Evolutionary conservation across 2,113 vertebrate genomes (phyloP).

Genomic region (Engraulis encrasicolus): DNA sequence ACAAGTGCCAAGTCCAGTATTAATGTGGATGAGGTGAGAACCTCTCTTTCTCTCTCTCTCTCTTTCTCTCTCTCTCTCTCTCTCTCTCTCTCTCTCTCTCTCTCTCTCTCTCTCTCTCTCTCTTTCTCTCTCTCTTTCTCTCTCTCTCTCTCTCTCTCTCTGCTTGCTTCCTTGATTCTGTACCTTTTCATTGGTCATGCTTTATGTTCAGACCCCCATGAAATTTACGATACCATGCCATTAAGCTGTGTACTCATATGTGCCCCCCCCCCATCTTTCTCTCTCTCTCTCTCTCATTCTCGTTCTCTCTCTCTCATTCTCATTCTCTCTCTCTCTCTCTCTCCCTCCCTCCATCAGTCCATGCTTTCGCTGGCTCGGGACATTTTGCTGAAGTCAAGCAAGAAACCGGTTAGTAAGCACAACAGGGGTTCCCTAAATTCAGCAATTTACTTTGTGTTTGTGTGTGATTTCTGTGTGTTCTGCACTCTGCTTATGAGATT

Average conservation of each 20-base stretch:
- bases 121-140: background rate
- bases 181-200: background rate
- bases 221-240: background rate
- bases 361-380: constrained; percentile 85
- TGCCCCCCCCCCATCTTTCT: background rate
- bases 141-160: constrained; percentile 24
- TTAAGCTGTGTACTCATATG: background rate
- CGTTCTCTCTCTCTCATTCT: background rate
- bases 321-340: constrained; percentile 22
- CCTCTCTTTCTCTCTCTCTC: background rate
- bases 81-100: constrained; percentile 14
- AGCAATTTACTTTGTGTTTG: background rate
- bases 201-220: background rate
- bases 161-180: background rate
- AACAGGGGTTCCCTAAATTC: background rate
- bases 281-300: background rate
- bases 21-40: constrained; percentile 78
- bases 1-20: constrained; percentile 88
- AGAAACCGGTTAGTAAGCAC: constrained; percentile 77
- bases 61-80: background rate
- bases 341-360: constrained; percentile 68
- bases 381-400: constrained; percentile 84
- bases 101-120: constrained; percentile 12
- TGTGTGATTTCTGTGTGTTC: background rate
- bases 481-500: background rate